A percentile compares a stretch with the other conserved stretches of the same genome.
Evolutionary conservation across 2,888 invertebrate genomes (phyloP).

Genomic region (Drosophila stalkeri): DNA sequence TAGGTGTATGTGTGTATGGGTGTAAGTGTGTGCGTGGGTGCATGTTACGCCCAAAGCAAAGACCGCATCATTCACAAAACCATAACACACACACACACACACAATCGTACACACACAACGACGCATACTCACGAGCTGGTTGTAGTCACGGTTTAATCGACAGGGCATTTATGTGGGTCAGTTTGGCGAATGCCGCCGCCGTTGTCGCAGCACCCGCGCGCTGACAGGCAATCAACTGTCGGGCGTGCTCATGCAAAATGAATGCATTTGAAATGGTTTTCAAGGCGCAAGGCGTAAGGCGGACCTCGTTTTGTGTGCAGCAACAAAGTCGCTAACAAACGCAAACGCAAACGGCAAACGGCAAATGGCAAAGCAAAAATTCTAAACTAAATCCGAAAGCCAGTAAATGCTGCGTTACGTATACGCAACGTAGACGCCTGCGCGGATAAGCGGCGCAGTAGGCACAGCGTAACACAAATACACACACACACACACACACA

Average conservation of each 20-base stretch:
- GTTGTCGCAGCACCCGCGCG: conserved; percentile 29
- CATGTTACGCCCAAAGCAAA: conserved; percentile 27
- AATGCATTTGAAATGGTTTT: conserved; percentile 60
- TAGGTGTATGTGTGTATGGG: conserved; percentile 19
- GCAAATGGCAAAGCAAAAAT: conserved; percentile 33
- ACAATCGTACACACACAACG: conserved; percentile 20
- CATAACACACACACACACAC: conserved; percentile 19
- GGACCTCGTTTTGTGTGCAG: conserved; percentile 24
- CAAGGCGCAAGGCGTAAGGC: conserved; percentile 51
- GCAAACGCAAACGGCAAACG: conserved; percentile 29
- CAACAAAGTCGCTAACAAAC: conserved; percentile 39
- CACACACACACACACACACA: background rate
- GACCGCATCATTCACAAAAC: conserved; percentile 73
- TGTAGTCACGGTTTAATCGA: conserved; percentile 53
- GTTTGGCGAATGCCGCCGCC: conserved; percentile 45
- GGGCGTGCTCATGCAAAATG: conserved; percentile 52
- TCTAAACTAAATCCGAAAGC: conserved; percentile 12
- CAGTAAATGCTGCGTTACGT: conserved; percentile 55
- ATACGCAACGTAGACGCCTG: conserved; percentile 65
- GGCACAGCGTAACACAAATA: background rate
- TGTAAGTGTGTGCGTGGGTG: conserved; percentile 14
- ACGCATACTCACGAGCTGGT: conserved; percentile 40
- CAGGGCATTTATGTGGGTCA: conserved; percentile 70
- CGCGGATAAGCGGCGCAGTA: conserved; percentile 76
- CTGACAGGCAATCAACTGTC: conserved; percentile 70